Evolutionary conservation across 2,888 invertebrate species (phyloP), one percentile per base, ranked within the genome.

Genomic region (Agrotis puta): DNA sequence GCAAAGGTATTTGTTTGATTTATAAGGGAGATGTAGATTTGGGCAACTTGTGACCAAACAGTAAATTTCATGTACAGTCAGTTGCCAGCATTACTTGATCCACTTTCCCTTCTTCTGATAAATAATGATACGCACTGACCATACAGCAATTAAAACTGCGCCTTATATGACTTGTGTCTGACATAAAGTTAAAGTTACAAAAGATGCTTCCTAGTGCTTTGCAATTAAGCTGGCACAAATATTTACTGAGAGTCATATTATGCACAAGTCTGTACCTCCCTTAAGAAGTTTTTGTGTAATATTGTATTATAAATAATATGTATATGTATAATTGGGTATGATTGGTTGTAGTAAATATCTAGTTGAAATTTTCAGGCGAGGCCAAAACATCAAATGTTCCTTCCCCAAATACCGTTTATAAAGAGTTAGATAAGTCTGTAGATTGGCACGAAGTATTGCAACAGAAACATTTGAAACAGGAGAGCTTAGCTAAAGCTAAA

Each of bases 391-490:
- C 93, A 84, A 89, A 92, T 88, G 87, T 92, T 75, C 90, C 91
- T 83, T 94, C 94, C 88, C 94, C 95, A 87, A 95, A 94, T 89
- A 85, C 90, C 83, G 89, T 90, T 77, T 95, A 95, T 91, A 95
- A 89, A 93, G 95, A 95, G 87, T 94, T 95, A 95, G 95, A 95
- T 94, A 94, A 93, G 83, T 95, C 95, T 74, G 94, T 95, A 94
- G 94, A 95, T 93, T 95, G 95, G 95, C 91, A 89, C 79, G 94
- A 95, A 70, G 90, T 95, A 58, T 90, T 95, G 87, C 92, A 89
- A 70, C 92, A 93, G 89, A 94, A 93, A 88, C 88, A 78, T 83
- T 85, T 87, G 85, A 90, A 89, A 86, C 90, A 90, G 82, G 89
- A 92, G 82, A 83, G 93, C 91, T 92, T 94, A 84, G 92, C 90